Evolutionary conservation across 1,140 invertebrate species (phyloP).

Genomic region (Leptinotarsa lineolata): DNA sequence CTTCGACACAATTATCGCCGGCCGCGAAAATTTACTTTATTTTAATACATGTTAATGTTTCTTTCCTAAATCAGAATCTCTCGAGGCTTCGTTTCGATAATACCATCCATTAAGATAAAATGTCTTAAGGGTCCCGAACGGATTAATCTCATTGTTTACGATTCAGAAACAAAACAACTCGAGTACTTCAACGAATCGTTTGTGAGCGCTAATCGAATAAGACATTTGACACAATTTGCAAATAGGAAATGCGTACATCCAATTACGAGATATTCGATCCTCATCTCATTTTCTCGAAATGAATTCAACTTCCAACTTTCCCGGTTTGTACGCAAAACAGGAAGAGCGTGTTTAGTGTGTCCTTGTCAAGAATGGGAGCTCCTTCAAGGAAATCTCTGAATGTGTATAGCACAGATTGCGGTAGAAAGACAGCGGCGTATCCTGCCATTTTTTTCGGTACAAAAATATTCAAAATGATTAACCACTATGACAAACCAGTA

Average conservation of each 20-base stretch:
- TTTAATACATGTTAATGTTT: no score
- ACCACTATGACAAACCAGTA: no score
- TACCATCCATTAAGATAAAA: background rate
- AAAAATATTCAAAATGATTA: no score
- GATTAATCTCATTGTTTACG: slow-evolving; percentile 1
- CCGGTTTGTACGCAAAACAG: background rate
- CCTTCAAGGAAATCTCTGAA: background rate
- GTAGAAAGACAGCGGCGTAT: background rate
- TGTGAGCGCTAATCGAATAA: background rate
- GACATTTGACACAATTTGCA: slow-evolving; percentile 2
- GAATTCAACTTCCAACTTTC: slow-evolving; percentile 2
- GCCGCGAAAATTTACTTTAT: no score
- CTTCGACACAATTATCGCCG: no score
- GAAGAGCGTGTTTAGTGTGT: background rate
- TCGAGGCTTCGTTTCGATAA: no score
- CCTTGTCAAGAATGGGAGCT: background rate
- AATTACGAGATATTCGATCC: background rate
- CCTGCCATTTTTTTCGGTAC: no score
- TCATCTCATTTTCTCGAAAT: background rate
- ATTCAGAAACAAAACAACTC: background rate
- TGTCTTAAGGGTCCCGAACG: background rate
- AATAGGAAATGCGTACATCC: background rate
- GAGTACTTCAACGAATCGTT: background rate
- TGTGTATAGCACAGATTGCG: background rate
- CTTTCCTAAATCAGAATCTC: no score